Evolutionary conservation across 2,888 invertebrate species (phyloP).

Genomic region (Tenthredo mesomela): DNA sequence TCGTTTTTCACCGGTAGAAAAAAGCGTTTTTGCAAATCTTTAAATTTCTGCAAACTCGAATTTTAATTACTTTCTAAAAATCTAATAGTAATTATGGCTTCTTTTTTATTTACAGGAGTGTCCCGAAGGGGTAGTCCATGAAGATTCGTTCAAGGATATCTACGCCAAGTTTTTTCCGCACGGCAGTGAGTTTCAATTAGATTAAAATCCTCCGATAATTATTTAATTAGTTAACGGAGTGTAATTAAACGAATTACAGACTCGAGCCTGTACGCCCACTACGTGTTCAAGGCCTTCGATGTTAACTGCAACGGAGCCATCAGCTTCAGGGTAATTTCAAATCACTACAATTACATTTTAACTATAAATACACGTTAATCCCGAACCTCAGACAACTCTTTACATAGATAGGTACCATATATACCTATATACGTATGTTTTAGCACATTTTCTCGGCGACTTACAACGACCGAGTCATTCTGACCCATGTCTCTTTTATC

Average conservation of each 20-base stretch:
- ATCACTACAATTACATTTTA: slow-evolving; percentile 27
- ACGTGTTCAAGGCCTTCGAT: slow-evolving; percentile 99
- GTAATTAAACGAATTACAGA: slow-evolving; percentile 82
- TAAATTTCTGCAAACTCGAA: neutral
- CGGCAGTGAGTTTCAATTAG: slow-evolving; percentile 90
- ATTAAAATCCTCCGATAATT: slow-evolving; percentile 59
- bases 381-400: neutral
- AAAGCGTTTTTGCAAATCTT: neutral
- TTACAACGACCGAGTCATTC: neutral
- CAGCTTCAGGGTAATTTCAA: slow-evolving; percentile 92
- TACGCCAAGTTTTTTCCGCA: slow-evolving; percentile 99
- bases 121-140: slow-evolving; percentile 97
- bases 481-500: slow-evolving; percentile 3
- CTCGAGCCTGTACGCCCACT: slow-evolving; percentile 97
- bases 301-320: slow-evolving; percentile 98
- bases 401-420: neutral
- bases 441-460: slow-evolving; percentile 24
- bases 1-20: neutral
- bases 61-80: slow-evolving; percentile 23
- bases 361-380: neutral
- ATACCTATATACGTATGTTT: neutral
- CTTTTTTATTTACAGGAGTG: slow-evolving; percentile 89
- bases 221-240: slow-evolving; percentile 61
- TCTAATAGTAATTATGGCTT: slow-evolving; percentile 17
- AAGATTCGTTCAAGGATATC: slow-evolving; percentile 98